phyloP scores from a whole-genome alignment of 2,888 invertebrate species.

The Nymphalis urticae region DNA sequence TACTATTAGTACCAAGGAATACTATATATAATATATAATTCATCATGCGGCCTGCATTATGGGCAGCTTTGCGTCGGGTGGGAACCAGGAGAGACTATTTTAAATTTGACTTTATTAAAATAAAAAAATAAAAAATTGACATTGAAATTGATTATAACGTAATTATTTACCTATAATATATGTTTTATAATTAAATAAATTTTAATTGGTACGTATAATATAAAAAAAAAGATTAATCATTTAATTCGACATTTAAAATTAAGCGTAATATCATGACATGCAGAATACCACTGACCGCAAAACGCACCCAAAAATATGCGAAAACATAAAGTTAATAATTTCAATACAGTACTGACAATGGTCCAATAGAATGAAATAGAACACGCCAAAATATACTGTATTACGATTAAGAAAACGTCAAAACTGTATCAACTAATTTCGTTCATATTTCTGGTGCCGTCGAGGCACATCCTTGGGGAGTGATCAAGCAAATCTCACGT shows the following conservation, averaged over 20 bases:
- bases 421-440: slow-evolving; percentile 31
- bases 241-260: slow-evolving; percentile 6
- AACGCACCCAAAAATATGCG: slow-evolving; percentile 44
- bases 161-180: no score
- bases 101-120: no score
- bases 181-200: no score
- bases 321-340: slow-evolving; percentile 33
- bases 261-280: slow-evolving; percentile 17
- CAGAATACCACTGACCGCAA: slow-evolving; percentile 32
- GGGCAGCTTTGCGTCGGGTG: no score
- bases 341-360: slow-evolving; percentile 21
- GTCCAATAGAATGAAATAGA: slow-evolving; percentile 21
- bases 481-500: slow-evolving; percentile 57
- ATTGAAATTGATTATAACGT: no score
- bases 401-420: slow-evolving; percentile 26
- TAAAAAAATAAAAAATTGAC: no score
- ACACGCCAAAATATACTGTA: slow-evolving; percentile 29
- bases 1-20: no score
- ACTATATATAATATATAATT: no score
- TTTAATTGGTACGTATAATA: no score
- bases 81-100: no score
- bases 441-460: slow-evolving; percentile 9
- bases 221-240: no score
- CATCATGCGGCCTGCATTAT: no score
- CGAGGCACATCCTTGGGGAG: slow-evolving; percentile 38